phyloP scores from a whole-genome alignment of 2,888 invertebrate species.

The Fragum sueziense region DNA sequence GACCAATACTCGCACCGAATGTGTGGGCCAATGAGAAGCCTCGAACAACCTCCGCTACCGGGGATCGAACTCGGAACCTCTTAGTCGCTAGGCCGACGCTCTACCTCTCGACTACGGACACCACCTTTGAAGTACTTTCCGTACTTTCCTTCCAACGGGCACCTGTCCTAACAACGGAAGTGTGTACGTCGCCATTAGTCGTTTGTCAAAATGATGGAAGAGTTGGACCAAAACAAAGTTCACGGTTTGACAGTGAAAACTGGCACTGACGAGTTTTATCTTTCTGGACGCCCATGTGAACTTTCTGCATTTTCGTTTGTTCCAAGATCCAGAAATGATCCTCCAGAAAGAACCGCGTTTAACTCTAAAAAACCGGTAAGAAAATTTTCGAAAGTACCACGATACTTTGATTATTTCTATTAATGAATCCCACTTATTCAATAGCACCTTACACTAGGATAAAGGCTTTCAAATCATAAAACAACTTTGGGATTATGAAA shows the following conservation, averaged over 20 bases:
- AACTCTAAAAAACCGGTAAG: constrained; percentile 70
- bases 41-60: no score
- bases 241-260: constrained; percentile 72
- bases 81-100: no score
- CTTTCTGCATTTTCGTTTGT: constrained; percentile 80
- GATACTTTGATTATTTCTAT: constrained; percentile 1
- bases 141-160: no score
- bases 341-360: constrained; percentile 77
- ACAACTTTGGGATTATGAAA: no score
- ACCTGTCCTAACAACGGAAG: constrained; percentile 69
- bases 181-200: constrained; percentile 31
- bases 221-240: constrained; percentile 58
- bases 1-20: no score
- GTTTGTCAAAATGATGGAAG: constrained; percentile 50
- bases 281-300: constrained; percentile 81
- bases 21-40: no score
- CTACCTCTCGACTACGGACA: no score
- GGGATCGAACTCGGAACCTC: no score
- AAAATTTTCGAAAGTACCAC: background rate
- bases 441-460: no score
- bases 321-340: constrained; percentile 73
- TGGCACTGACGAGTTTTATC: constrained; percentile 73
- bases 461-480: no score
- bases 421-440: no score
- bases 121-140: no score